Evolutionary conservation across 2,888 invertebrate genomes (phyloP).

Genomic region (Nemoura dubitans): DNA sequence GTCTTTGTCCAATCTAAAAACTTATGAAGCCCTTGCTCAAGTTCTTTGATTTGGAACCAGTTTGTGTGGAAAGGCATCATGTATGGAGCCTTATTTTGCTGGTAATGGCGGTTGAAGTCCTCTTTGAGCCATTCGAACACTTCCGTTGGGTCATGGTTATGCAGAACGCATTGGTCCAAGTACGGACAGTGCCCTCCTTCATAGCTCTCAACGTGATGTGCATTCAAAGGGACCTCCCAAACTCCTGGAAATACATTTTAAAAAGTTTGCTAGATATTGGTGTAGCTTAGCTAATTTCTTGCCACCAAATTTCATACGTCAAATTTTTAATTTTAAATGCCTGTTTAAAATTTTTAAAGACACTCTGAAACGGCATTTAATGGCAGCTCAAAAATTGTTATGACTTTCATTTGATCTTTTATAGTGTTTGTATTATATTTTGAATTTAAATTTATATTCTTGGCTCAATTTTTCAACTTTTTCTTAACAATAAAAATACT

Average conservation of each 20-base stretch:
- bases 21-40: constrained; percentile 83
- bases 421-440: no score
- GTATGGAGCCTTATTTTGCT: constrained; percentile 88
- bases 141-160: constrained; percentile 79
- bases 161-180: constrained; percentile 90
- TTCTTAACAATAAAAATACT: no score
- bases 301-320: no score
- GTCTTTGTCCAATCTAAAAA: constrained; percentile 84
- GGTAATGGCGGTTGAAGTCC: constrained; percentile 85
- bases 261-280: no score
- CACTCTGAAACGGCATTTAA: no score
- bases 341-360: no score
- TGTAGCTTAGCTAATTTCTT: no score
- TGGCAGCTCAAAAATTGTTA: no score
- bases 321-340: no score
- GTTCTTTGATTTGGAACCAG: constrained; percentile 91
- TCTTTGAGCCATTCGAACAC: constrained; percentile 90
- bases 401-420: no score
- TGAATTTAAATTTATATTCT: no score
- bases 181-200: constrained; percentile 94
- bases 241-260: constrained; percentile 70
- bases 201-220: constrained; percentile 86
- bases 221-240: constrained; percentile 93
- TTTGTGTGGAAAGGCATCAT: constrained; percentile 97
- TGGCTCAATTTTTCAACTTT: no score